Conservation (phyloP, 1,140 invertebrate genomes). For the Gryon sp. region DNA sequence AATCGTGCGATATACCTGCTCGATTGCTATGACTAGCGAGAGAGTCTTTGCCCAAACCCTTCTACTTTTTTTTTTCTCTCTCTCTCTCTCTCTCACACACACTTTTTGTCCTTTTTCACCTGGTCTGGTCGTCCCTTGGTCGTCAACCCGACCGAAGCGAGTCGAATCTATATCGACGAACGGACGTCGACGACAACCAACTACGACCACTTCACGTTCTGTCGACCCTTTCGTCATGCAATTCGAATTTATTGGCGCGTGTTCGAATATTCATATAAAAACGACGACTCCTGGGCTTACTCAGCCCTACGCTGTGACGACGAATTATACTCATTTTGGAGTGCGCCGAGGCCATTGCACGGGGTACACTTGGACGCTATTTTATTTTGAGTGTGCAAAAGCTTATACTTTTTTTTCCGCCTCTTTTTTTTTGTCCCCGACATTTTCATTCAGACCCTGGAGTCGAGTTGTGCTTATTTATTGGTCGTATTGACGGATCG, state of each 20-base stretch:
- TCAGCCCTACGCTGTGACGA: slow-evolving; percentile 35
- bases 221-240: slow-evolving; percentile 74
- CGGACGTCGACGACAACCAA: slow-evolving; percentile 69
- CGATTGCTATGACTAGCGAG: slow-evolving; percentile 36
- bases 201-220: slow-evolving; percentile 76
- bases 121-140: slow-evolving; percentile 43
- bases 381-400: slow-evolving; percentile 43
- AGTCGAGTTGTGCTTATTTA: slow-evolving; percentile 30
- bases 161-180: slow-evolving; percentile 67
- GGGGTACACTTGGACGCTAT: slow-evolving; percentile 6
- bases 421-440: slow-evolving; percentile 4
- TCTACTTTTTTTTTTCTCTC: too few species aligned
- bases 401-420: too few species aligned
- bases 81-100: too few species aligned
- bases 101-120: slow-evolving; percentile 18
- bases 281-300: too few species aligned
- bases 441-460: slow-evolving; percentile 11
- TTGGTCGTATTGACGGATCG: slow-evolving; percentile 10
- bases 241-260: slow-evolving; percentile 79
- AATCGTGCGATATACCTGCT: slow-evolving; percentile 55
- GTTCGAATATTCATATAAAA: slow-evolving; percentile 78
- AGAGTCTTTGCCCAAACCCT: too few species aligned
- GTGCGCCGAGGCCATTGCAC: slow-evolving; percentile 36
- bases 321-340: slow-evolving; percentile 64
- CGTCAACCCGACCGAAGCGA: slow-evolving; percentile 55